Percentiles rank a stretch among this genome's conserved stretches.
Conservation (phyloP, 2,797 vertebrate genomes). For the Phrynocephalus forsythii region DNA sequence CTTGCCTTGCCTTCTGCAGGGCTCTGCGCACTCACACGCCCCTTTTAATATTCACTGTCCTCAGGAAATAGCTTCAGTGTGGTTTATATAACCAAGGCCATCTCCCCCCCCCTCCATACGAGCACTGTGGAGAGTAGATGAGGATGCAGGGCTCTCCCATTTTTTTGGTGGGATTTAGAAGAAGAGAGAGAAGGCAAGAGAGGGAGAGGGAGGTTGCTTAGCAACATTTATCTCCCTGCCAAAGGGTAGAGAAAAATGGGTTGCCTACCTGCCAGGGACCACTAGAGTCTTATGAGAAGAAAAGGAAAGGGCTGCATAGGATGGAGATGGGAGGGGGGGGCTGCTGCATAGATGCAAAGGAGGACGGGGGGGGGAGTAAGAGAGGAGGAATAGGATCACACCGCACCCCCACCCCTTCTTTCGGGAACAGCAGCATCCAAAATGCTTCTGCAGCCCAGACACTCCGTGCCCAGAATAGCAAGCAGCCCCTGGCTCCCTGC, state of each 20-base stretch:
- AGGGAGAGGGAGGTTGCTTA: conserved; percentile 24
- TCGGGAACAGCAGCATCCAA: conserved; percentile 58
- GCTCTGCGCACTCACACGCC: neutral
- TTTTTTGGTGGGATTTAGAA: neutral
- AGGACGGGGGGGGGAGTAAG: conserved; percentile 4
- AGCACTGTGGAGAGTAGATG: neutral
- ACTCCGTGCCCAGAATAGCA: conserved; percentile 82
- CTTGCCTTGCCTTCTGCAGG: neutral
- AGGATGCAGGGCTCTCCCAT: neutral
- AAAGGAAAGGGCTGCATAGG: neutral
- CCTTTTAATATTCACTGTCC: neutral
- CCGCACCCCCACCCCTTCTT: neutral
- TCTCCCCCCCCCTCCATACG: neutral
- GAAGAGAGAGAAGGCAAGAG: neutral
- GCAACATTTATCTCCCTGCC: conserved; percentile 16
- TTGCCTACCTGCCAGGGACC: conserved; percentile 1
- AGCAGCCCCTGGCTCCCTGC: conserved; percentile 77
- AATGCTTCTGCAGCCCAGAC: conserved; percentile 79
- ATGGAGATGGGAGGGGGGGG: neutral
- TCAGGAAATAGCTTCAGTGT: conserved; percentile 33
- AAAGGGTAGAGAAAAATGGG: conserved; percentile 7
- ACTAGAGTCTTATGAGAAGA: neutral
- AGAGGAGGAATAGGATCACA: conserved; percentile 17
- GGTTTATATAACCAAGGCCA: conserved; percentile 52
- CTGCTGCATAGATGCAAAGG: neutral